Base-by-base conservation (phyloP, 2,888 invertebrate species). In the Tuberolachnus salignus region DNA sequence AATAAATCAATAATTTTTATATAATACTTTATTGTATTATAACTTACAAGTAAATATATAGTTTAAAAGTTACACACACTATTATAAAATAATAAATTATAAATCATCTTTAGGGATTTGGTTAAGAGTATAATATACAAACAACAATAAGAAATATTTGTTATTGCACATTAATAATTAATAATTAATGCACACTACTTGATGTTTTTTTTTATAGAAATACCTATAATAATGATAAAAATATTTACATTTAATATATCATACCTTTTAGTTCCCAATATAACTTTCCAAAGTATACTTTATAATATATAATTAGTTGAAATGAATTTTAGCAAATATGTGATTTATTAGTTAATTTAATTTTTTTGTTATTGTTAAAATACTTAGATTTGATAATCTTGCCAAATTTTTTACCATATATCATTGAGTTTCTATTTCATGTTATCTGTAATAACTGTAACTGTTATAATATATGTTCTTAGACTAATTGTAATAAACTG, bases 301-400 rank as follows among this genome's bases (percentile, higher is more conserved):
- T 34, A 16, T 71, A 3, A 59, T n/a, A 49, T 16, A 51, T 26
- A 61, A 53, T 51, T 53, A 51, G 23, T 34, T 34, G 34, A 19
- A 16, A 21, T 51, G 9, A 61, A 61, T 49, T 13, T 72, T 42
- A 61, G 26, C 26, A 34, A 14, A 73, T 46, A 72, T 23, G 51
- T 42, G 23, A 13, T 3, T 51, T 51, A 51, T 49, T 53, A n/a
- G 51, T 73, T 21, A 63, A 63, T 63, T 34, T 63, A 61, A n/a
- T n/a, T 49, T 51, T 44, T 59, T 14, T 63, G 8, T 53, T 51
- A 63, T n/a, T 51, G 16, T 73, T 63, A 42, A 63, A 23, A 19
- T 73, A 42, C 34, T 72, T 61, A 72, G 72, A 72, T 61, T 34
- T 72, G 72, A 73, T 42, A 51, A 63, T 53, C 21, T 73, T 73